phyloP scores from a whole-genome alignment of 1,140 invertebrate species.

The Panagrolaimus sp. region DNA sequence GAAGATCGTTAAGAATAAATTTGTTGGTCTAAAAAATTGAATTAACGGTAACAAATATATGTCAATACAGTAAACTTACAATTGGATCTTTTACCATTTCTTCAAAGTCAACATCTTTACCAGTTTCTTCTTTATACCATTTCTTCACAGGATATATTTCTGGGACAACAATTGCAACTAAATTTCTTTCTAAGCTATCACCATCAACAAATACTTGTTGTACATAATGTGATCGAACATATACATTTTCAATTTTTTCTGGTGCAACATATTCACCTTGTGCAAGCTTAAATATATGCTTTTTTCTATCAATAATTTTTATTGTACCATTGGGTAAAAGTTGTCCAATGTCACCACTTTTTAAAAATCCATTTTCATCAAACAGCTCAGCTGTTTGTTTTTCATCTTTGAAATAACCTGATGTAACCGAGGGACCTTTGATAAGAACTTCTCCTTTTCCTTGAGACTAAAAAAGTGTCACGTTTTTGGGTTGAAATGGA shows the following conservation, averaged over 20 bases:
- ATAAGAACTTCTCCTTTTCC: slow-evolving; percentile 39
- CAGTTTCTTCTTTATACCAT: neutral
- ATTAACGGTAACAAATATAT: neutral
- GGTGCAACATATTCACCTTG: slow-evolving; percentile 93
- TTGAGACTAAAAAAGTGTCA: neutral
- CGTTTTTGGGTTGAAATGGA: no score
- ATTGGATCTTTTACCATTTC: neutral
- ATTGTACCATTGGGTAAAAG: slow-evolving; percentile 60
- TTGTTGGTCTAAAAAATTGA: slow-evolving; percentile 18
- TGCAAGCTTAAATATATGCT: slow-evolving; percentile 63
- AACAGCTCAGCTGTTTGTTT: slow-evolving; percentile 61
- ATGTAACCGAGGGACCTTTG: slow-evolving; percentile 30
- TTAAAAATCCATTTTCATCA: slow-evolving; percentile 59
- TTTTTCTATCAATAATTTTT: slow-evolving; percentile 63
- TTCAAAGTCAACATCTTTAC: neutral
- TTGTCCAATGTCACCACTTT: slow-evolving; percentile 55
- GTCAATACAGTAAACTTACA: neutral
- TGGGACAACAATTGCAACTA: slow-evolving; percentile 46
- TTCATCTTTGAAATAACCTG: slow-evolving; percentile 57
- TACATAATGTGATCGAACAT: slow-evolving; percentile 81
- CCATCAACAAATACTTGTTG: slow-evolving; percentile 94
- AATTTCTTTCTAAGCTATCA: slow-evolving; percentile 75
- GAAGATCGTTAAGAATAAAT: slow-evolving; percentile 40
- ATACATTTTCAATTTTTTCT: slow-evolving; percentile 97
- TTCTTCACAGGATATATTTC: slow-evolving; percentile 25